Evolutionary conservation across 2,113 vertebrate genomes (phyloP).

Genomic region (Pomatostomus ruficeps): DNA sequence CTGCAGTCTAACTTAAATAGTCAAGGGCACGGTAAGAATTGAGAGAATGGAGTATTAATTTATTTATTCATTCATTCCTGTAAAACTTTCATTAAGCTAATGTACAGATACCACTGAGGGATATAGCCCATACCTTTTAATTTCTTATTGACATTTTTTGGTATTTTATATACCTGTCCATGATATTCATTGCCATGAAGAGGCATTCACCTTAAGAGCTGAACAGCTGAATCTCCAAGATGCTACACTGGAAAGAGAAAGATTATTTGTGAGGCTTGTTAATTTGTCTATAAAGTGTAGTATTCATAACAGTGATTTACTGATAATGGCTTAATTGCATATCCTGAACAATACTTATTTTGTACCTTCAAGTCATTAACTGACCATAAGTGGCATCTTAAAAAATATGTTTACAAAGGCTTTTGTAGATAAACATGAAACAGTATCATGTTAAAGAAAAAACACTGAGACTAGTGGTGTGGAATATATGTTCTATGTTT

Average conservation of each 20-base stretch:
- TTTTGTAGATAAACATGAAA: constrained; percentile 43
- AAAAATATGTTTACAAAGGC: constrained; percentile 27
- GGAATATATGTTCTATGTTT: not conserved
- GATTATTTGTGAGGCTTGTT: not conserved
- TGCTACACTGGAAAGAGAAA: not conserved
- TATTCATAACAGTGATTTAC: not conserved
- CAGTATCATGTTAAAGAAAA: not conserved
- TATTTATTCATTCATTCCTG: not conserved
- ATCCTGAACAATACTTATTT: not conserved
- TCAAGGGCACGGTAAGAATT: not conserved
- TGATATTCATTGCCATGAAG: not conserved
- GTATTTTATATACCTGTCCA: not conserved
- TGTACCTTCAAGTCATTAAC: not conserved
- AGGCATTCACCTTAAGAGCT: not conserved
- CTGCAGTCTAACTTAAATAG: not conserved
- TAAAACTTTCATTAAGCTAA: not conserved
- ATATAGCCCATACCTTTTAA: not conserved
- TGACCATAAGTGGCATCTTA: constrained; percentile 1
- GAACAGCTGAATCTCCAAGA: not conserved
- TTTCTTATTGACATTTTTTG: not conserved
- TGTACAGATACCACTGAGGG: not conserved
- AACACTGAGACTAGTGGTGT: not conserved
- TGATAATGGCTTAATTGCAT: not conserved
- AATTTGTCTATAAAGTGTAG: not conserved
- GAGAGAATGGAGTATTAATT: not conserved